Evolutionary conservation across 2,888 invertebrate genomes (phyloP).

Genomic region (Chymomyza caudatula): DNA sequence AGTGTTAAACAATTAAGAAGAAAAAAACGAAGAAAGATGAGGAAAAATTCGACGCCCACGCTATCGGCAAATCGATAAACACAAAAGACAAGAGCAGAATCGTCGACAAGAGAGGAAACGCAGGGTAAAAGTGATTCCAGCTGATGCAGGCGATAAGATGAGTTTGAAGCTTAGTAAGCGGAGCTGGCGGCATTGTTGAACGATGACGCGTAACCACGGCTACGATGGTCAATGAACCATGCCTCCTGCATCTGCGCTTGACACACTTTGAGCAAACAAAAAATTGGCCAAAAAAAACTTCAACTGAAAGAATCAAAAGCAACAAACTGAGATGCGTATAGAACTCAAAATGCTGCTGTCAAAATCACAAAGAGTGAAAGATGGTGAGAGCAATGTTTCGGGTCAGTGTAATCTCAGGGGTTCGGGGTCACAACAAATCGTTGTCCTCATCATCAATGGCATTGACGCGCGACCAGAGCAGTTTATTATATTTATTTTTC

Average conservation of each 20-base stretch:
- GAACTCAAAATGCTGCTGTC: slow-evolving; percentile 36
- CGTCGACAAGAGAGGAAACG: slow-evolving; percentile 11
- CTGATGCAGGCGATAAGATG: slow-evolving; percentile 12
- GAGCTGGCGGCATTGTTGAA: background rate
- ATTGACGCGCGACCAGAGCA: slow-evolving; percentile 31
- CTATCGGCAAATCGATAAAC: slow-evolving; percentile 9
- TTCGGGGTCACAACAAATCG: slow-evolving; percentile 1
- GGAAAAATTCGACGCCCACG: slow-evolving; percentile 26
- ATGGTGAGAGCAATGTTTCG: background rate
- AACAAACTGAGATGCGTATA: background rate
- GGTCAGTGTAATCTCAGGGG: background rate
- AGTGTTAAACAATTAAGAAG: slow-evolving; percentile 52
- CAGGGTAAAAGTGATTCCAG: background rate
- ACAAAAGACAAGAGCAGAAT: slow-evolving; percentile 17
- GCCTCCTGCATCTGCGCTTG: slow-evolving; percentile 43
- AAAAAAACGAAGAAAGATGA: background rate
- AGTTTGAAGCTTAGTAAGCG: background rate
- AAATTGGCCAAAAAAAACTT: background rate
- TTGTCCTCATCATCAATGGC: slow-evolving; percentile 43
- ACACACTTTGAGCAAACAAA: slow-evolving; percentile 37
- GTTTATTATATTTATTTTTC: slow-evolving; percentile 30
- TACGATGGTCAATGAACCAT: slow-evolving; percentile 59
- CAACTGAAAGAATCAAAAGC: slow-evolving; percentile 1
- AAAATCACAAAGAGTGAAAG: slow-evolving; percentile 43
- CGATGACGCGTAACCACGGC: slow-evolving; percentile 24